Evolutionary conservation across 2,888 invertebrate species (phyloP).

Genomic region (Chirona hameri): DNA sequence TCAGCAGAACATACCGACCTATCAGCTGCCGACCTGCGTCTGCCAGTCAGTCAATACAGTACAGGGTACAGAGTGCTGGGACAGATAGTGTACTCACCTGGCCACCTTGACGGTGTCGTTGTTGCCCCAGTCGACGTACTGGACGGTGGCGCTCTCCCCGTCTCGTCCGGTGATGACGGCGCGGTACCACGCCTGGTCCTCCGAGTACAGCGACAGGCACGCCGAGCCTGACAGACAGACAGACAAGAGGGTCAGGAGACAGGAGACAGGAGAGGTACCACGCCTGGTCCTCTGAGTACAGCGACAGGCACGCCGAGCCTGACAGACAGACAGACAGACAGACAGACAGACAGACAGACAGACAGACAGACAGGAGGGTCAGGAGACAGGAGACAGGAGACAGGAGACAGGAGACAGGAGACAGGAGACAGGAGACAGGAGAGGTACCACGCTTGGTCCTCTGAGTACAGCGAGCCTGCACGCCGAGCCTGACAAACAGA

Average conservation of each 20-base stretch:
- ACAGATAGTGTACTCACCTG: constrained; percentile 28
- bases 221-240: too few species aligned
- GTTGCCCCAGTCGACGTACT: constrained; percentile 48
- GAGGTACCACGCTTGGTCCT: not conserved
- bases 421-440: not conserved
- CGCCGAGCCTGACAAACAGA: not conserved
- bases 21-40: too few species aligned
- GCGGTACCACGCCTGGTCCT: constrained; percentile 42
- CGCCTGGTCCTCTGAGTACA: constrained; percentile 37
- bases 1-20: not conserved
- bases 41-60: too few species aligned
- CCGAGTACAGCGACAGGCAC: too few species aligned
- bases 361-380: not conserved
- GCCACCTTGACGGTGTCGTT: constrained; percentile 41
- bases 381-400: not conserved
- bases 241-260: too few species aligned
- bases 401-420: not conserved
- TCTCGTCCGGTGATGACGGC: constrained; percentile 43
- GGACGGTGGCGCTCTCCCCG: constrained; percentile 40
- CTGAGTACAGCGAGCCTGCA: too few species aligned
- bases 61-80: not conserved
- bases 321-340: not conserved
- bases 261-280: not conserved
- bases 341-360: not conserved
- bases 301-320: constrained; percentile 37